phyloP scores from a whole-genome alignment of 64 coral and sea anemone genomes.

The Orbicella faveolata region DNA sequence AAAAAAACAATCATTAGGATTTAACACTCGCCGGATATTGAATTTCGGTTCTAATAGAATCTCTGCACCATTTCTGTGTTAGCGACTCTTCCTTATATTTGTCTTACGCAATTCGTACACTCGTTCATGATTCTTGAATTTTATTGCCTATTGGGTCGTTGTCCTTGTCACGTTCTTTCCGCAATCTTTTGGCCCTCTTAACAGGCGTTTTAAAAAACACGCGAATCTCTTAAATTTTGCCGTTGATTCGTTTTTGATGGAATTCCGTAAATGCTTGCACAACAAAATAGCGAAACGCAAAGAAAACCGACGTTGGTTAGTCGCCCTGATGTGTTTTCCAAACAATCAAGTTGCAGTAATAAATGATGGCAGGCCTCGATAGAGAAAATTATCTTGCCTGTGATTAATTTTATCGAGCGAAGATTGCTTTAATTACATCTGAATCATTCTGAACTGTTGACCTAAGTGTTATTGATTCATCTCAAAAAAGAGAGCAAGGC shows the following conservation, averaged over 20 bases:
- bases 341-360: slow-evolving; percentile 41
- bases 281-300: slow-evolving; percentile 28
- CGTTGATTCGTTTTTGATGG: slow-evolving; percentile 22
- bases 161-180: neutral
- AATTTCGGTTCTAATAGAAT: neutral
- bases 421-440: slow-evolving; percentile 4
- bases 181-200: neutral
- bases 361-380: slow-evolving; percentile 19
- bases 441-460: slow-evolving; percentile 24
- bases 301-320: neutral
- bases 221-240: neutral
- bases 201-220: slow-evolving; percentile 11
- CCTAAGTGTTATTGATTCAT: neutral
- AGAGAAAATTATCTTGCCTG: slow-evolving; percentile 18
- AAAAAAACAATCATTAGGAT: neutral
- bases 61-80: neutral
- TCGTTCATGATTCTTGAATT: neutral
- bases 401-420: slow-evolving; percentile 34
- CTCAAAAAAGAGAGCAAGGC: neutral
- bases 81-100: neutral
- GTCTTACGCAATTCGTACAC: neutral
- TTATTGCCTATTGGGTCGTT: neutral
- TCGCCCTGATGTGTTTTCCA: slow-evolving; percentile 12
- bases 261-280: slow-evolving; percentile 29
- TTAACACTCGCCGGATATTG: slow-evolving; percentile 26